phyloP scores from a whole-genome alignment of 2,113 vertebrate species.

The Raja brachyura region DNA sequence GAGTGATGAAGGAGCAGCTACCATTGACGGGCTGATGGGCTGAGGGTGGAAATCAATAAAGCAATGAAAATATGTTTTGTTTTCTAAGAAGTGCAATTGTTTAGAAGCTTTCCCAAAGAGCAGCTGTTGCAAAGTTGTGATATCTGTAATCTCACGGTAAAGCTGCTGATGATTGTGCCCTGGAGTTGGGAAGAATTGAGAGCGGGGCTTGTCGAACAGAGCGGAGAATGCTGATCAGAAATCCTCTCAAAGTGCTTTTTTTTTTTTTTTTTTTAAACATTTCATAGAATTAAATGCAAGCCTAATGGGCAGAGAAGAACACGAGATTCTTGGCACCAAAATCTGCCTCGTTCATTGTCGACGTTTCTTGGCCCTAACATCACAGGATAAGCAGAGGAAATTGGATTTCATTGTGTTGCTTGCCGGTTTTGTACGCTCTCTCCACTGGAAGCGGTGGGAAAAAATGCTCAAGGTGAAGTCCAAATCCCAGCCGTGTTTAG shows the following conservation, averaged over 20 bases:
- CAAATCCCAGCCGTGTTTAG: too few species aligned
- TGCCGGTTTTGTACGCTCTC: not conserved
- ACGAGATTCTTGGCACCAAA: not conserved
- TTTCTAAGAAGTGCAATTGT: not conserved
- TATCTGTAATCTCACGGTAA: not conserved
- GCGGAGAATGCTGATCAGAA: not conserved
- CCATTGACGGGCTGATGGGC: not conserved
- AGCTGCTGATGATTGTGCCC: not conserved
- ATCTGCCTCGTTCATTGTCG: not conserved
- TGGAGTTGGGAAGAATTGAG: not conserved
- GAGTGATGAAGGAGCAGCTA: not conserved
- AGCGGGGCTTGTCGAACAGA: not conserved
- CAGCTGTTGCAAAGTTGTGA: not conserved
- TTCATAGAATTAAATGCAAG: not conserved
- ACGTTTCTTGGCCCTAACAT: not conserved
- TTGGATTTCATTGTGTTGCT: not conserved
- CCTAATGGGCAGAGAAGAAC: not conserved
- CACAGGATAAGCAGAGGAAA: not conserved
- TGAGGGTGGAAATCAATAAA: not conserved
- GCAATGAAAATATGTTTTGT: slow-evolving; percentile 30
- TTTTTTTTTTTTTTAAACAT: too few species aligned
- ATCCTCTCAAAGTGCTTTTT: not conserved
- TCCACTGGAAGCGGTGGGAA: not conserved
- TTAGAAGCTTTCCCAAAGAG: not conserved
- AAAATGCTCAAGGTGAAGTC: not conserved